A percentile compares a stretch with the other conserved stretches of the same genome.
These are phyloP conservation scores for Gavialis gangeticus DNA, from an alignment of 2,113 vertebrate genomes.

Conservation along the genomic window DNA sequence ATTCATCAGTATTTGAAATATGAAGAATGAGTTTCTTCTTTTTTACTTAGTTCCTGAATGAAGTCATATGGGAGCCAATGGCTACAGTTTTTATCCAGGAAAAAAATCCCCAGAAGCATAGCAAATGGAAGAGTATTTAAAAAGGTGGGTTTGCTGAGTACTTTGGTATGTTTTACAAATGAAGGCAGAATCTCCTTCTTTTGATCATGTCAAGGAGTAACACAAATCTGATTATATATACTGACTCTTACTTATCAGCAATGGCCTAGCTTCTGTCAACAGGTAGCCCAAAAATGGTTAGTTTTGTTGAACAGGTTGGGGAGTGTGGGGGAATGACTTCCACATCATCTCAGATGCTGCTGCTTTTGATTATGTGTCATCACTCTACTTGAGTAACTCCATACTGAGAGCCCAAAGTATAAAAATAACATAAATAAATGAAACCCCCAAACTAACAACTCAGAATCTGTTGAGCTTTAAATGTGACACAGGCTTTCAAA, in stretches of 20 bases:
- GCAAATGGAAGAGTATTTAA: slow-evolving; percentile 27
- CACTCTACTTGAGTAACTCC: not conserved
- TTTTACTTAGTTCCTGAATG: slow-evolving; percentile 56
- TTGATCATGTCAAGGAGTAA: slow-evolving; percentile 70
- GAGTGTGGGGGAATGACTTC: slow-evolving; percentile 23
- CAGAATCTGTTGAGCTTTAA: not conserved
- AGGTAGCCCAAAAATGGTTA: slow-evolving; percentile 23
- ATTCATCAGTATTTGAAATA: slow-evolving; percentile 66
- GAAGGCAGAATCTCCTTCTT: slow-evolving; percentile 49
- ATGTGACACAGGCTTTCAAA: not conserved
- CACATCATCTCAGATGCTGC: not conserved
- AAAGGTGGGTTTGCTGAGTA: slow-evolving; percentile 64
- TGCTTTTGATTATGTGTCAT: slow-evolving; percentile 31
- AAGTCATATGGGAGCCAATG: slow-evolving; percentile 45
- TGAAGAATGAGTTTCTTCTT: slow-evolving; percentile 30
- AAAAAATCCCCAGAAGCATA: slow-evolving; percentile 34
- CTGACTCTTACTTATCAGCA: slow-evolving; percentile 74
- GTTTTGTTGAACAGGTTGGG: not conserved
- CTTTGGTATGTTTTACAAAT: slow-evolving; percentile 70
- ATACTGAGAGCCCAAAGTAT: not conserved
- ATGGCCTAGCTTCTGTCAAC: slow-evolving; percentile 72
- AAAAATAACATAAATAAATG: not conserved
- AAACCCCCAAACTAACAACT: not conserved
- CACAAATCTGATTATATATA: slow-evolving; percentile 72
- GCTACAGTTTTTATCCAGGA: slow-evolving; percentile 51